Base-by-base conservation (phyloP, 64 coral and sea anemone species). In the Hydrozoanthus tunicans region DNA sequence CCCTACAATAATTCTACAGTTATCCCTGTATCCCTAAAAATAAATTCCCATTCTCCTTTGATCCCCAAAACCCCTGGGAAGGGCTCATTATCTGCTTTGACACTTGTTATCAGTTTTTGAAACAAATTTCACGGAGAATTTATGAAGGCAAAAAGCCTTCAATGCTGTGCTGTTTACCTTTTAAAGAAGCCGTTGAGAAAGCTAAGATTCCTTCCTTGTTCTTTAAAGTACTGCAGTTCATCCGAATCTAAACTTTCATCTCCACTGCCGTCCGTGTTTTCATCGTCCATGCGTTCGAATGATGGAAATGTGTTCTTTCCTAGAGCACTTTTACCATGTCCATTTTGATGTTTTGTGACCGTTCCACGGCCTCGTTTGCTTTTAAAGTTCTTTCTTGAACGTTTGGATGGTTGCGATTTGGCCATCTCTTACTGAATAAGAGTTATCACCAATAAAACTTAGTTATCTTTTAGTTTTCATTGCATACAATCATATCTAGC, bases 151-250 rank as follows among this genome's bases (percentile, higher is more conserved):
- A 20, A 9, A n/a, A 7, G 7, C 4, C n/a, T 23, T 6, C 6
- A n/a, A 25, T 4, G n/a, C 17, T 70, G 7, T 70, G 24, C 9
- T 73, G 20, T 11, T 9, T 71, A 86, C 83, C 83, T 73, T 10
- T 56, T 73, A 58, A 86, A 70, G 65, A 86, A 5, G 53, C 83
- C 83, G 13, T 17, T 72, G 43, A 86, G 66, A 86, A 86, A 86
- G 54, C 83, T 86, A 6, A 86, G 65, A 86, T 86, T 86, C 58
- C 51, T 71, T 14, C 83, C 83, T 71, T 86, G 65, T 25, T 86
- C 51, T 71, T 73, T 11, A 7, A 86, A 72, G 72, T 86, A 86
- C n/a, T 73, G 66, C 67, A 86, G 53, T 69, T 86, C 83, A 55
- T 86, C 83, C 72, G 83, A 54, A 12, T 86, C 53, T 55, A 86